These are phyloP conservation scores for Adineta ricciae DNA, from an alignment of 2,888 invertebrate genomes.

Conservation along the genomic window DNA sequence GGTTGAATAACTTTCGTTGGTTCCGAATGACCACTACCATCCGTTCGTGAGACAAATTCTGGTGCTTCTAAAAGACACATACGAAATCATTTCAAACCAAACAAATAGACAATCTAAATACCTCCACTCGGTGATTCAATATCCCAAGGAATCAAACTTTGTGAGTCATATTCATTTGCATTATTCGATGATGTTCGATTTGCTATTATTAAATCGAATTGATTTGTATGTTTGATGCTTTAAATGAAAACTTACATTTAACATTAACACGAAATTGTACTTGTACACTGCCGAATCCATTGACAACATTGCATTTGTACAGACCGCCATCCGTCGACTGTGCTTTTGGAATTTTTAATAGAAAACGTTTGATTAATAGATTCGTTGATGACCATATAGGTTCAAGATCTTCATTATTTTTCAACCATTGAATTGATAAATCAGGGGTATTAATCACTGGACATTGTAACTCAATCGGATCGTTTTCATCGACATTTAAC, in stretches of 20 bases:
- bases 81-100: neutral
- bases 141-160: neutral
- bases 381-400: neutral
- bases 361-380: neutral
- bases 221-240: no score
- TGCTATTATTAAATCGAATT: no score
- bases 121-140: neutral
- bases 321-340: neutral
- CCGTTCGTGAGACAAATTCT: neutral
- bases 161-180: neutral
- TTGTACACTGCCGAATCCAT: constrained; percentile 2
- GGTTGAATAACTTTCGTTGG: constrained; percentile 5
- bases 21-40: neutral
- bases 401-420: constrained; percentile 21
- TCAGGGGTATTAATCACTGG: neutral
- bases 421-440: constrained; percentile 6
- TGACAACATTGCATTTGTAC: constrained; percentile 6
- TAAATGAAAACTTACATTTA: neutral
- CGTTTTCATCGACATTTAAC: neutral
- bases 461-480: neutral
- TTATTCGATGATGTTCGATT: neutral
- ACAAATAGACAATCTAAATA: neutral
- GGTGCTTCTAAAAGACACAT: neutral
- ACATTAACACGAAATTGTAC: neutral
- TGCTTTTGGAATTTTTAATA: neutral